Evolutionary conservation across 2,888 invertebrate genomes (phyloP).

Genomic region (Schizaphis graminum): DNA sequence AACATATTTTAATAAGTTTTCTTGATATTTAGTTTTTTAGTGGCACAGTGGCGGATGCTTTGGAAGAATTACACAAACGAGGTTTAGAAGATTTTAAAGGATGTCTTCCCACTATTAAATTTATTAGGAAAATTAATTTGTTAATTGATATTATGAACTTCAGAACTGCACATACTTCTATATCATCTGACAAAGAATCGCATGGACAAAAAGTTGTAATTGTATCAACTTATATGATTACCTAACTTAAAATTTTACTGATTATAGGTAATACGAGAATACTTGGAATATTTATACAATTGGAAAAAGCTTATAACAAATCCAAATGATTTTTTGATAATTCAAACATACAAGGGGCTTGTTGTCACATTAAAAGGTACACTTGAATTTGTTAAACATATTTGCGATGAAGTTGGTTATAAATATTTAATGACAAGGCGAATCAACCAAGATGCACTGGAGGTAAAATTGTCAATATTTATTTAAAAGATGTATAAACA

Average conservation of each 20-base stretch:
- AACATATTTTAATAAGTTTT: conserved; percentile 7
- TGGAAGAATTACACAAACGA: background rate
- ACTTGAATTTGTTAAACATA: background rate
- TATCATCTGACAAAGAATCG: background rate
- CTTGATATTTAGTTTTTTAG: conserved; percentile 18
- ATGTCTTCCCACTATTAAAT: background rate
- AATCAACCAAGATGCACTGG: background rate
- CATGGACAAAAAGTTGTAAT: background rate
- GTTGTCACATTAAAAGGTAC: conserved; percentile 1
- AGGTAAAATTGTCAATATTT: background rate
- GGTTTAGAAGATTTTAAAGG: background rate
- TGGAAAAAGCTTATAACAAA: background rate
- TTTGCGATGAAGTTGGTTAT: background rate
- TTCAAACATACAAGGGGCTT: background rate
- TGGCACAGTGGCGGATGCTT: background rate
- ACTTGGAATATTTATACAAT: background rate
- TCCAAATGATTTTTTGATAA: background rate
- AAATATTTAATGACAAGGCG: background rate
- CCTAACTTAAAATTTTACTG: too few species aligned
- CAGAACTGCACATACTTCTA: background rate
- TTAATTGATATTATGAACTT: conserved; percentile 12
- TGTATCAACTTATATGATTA: background rate
- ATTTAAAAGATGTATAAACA: background rate
- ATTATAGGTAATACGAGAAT: background rate
- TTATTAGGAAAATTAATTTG: conserved; percentile 1